Base-by-base conservation (phyloP, 2,888 invertebrate species). In the Petrophora chlorosata region DNA sequence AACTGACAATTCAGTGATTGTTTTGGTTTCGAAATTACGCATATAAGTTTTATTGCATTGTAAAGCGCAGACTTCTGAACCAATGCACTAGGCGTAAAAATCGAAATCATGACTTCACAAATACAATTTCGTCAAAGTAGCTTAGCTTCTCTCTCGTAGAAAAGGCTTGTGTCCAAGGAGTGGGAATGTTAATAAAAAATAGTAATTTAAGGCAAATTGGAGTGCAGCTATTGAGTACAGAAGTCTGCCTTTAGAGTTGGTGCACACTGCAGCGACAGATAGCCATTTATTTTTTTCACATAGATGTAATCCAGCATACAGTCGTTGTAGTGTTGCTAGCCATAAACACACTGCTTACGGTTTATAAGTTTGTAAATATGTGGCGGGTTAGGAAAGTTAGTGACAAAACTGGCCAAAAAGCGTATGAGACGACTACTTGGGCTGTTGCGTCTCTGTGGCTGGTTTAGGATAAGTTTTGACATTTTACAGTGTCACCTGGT, bases 21-120 rank as follows among this genome's bases (percentile, higher is more conserved):
- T 73, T 78, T 77, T 71, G 67, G 73, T 76, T 77, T 73, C 60
- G 65, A 73, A 65, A 76, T 76, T 64, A 82, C 71, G 79, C 82
- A 86, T 85, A 80, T 63, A 83, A 81, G 82, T 82, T 78, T 79
- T 76, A 77, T n/a, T 73, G 73, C 61, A 66, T 57, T 57, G 52
- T 43, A 52, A 59, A 38, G 10, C 56, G 44, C 54, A 60, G 59
- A 59, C 56, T 39, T 39, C 12, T 29, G 16, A 35, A 14, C 23
- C 14, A 15, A 5, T 35, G 35, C 14, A 10, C 5, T 8, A 14
- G n/a, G 10, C 5, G n/a, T n/a, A n/a, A 34, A 8, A 12, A 23
- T 12, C 23, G 5, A 23, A 13, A 34, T 22, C 34, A 23, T 23
- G 7, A 23, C 12, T 8, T 3, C 9, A 5, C 2, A 28, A n/a